Conservation (phyloP, 1,140 invertebrate genomes). For the Cataglyphis hispanica region DNA sequence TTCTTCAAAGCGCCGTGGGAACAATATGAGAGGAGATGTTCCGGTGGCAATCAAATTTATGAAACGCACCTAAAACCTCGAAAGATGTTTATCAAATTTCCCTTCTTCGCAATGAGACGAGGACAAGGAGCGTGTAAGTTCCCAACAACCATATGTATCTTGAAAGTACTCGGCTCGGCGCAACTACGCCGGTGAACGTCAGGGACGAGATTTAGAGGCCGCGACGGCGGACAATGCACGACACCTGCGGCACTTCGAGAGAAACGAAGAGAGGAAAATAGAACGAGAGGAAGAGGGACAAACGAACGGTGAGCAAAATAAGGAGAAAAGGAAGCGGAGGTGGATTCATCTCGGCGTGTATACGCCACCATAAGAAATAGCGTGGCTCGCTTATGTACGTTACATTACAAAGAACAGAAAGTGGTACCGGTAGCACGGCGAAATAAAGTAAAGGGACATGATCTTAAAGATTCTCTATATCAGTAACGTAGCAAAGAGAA, state of each 20-base stretch:
- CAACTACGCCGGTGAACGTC: conserved; percentile 77
- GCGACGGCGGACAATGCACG: conserved; percentile 82
- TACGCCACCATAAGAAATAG: conserved; percentile 48
- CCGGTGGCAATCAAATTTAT: conserved; percentile 73
- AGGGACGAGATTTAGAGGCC: conserved; percentile 83
- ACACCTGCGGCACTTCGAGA: conserved; percentile 81
- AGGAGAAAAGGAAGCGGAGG: conserved; percentile 1
- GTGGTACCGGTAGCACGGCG: conserved; percentile 64
- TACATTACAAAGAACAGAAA: conserved; percentile 59
- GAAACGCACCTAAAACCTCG: conserved; percentile 75
- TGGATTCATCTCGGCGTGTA: conserved; percentile 51
- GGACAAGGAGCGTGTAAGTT: conserved; percentile 73
- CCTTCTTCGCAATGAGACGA: conserved; percentile 71
- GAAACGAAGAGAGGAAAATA: conserved; percentile 53
- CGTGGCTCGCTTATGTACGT: conserved; percentile 57
- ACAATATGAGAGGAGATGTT: conserved; percentile 17
- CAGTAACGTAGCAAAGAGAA: conserved; percentile 34
- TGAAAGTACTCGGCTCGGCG: conserved; percentile 77
- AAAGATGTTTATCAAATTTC: conserved; percentile 71
- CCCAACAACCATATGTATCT: conserved; percentile 77
- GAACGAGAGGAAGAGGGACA: not conserved
- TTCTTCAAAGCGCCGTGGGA: conserved; percentile 39
- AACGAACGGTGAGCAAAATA: conserved; percentile 10
- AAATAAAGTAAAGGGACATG: conserved; percentile 41
- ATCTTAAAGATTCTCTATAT: conserved; percentile 66